Base-by-base conservation (phyloP, 2,888 invertebrate genomes). In the Deladenus siricidicola region DNA sequence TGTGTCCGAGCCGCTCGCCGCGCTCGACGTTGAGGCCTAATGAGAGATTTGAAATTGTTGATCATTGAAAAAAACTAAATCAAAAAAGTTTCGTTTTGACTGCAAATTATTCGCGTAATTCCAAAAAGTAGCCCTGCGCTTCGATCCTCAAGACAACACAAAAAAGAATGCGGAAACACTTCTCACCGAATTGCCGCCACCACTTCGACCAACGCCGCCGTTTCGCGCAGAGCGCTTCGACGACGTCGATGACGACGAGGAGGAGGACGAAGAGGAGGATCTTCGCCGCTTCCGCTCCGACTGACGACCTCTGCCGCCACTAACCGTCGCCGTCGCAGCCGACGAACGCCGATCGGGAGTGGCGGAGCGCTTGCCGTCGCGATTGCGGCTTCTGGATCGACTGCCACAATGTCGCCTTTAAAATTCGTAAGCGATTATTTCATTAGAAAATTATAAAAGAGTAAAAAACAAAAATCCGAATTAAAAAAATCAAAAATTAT, bases 301-400 rank as follows among this genome's bases (percentile, higher is more conserved):
- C 39, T n/a, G n/a, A n/a, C n/a, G n/a, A n/a, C n/a, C n/a, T n/a
- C n/a, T n/a, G n/a, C n/a, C n/a, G n/a, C n/a, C n/a, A n/a, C n/a
- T n/a, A n/a, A n/a, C n/a, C n/a, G n/a, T n/a, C n/a, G n/a, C n/a
- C n/a, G n/a, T n/a, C n/a, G n/a, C n/a, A n/a, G n/a, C n/a, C n/a
- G 56, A 56, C 24, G 56, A 56, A 17, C 47, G 49, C 21, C 26
- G 44, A 26, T 48, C 10, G 28, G 47, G 34, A 47, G 47, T 49
- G 6, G 29, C 19, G 21, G 21, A 19, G 23, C 42, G 43, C n/a
- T 24, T 42, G 19, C n/a, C 26, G 19, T 30, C 28, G 30, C 8
- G 39, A 34, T 34, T 14, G 39, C 39, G 39, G 8, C n/a, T n/a
- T n/a, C n/a, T n/a, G n/a, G n/a, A n/a, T n/a, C n/a, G n/a, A n/a